A percentile compares a stretch with the other conserved stretches of the same genome.
phyloP scores from a whole-genome alignment of 2,888 invertebrate species.

The Deladenus siricidicola region DNA sequence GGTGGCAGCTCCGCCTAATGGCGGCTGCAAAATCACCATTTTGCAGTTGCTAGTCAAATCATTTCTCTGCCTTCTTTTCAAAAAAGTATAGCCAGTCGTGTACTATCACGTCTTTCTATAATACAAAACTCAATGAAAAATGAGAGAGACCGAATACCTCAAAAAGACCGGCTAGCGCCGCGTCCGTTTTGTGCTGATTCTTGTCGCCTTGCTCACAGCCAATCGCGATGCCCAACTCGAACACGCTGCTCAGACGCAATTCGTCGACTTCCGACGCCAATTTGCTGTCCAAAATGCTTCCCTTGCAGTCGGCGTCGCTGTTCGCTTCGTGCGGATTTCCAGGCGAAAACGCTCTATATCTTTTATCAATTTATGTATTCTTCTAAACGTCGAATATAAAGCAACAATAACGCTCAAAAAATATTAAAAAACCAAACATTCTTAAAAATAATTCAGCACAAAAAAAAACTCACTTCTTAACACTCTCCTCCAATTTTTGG shows the following conservation, averaged over 20 bases:
- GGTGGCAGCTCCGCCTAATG: too few relatives aligned
- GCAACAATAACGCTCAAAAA: too few relatives aligned
- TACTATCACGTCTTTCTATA: not conserved
- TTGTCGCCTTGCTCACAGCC: conserved; percentile 25
- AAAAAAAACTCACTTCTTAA: conserved; percentile 26
- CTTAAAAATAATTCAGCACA: too few relatives aligned
- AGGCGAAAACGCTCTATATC: not conserved
- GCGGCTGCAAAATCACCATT: too few relatives aligned
- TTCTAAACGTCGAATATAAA: not conserved
- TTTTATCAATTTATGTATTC: not conserved
- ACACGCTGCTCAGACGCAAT: conserved; percentile 31
- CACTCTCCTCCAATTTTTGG: conserved; percentile 37
- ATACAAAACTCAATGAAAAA: not conserved
- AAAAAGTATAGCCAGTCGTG: not conserved
- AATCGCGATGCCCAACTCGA: conserved; percentile 42
- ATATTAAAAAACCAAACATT: too few relatives aligned
- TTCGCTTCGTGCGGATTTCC: not conserved
- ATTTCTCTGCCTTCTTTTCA: not conserved
- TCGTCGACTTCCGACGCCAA: conserved; percentile 15
- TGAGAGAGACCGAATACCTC: conserved; percentile 16
- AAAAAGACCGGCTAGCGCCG: conserved; percentile 21
- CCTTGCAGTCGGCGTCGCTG: not conserved
- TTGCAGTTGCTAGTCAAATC: too few relatives aligned
- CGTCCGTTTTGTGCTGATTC: too few relatives aligned
- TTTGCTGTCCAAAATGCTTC: not conserved